Evolutionary conservation across 2,113 vertebrate genomes (phyloP).

Genomic region (Neomonachus schauinslandi): DNA sequence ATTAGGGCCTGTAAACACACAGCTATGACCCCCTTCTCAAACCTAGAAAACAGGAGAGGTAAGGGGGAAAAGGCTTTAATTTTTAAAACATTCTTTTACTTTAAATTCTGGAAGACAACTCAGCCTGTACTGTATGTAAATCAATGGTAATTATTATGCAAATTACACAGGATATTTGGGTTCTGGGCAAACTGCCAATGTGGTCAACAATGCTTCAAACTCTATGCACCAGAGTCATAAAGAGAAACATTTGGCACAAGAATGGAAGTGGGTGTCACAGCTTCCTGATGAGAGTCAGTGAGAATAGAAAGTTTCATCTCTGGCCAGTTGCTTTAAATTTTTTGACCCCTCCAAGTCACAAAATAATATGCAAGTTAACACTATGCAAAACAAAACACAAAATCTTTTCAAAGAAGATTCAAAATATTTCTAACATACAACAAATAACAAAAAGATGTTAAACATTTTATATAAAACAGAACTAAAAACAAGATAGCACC

Average conservation of each 20-base stretch:
- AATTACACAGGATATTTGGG: conserved; percentile 65
- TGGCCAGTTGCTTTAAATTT: conserved; percentile 54
- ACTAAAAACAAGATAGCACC: conserved; percentile 12
- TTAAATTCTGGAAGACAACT: conserved; percentile 62
- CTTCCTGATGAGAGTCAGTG: conserved; percentile 67
- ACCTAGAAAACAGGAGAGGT: background rate
- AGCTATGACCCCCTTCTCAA: background rate
- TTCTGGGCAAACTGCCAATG: conserved; percentile 68
- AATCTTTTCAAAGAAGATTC: conserved; percentile 33
- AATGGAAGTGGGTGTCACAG: conserved; percentile 66
- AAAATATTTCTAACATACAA: conserved; percentile 50
- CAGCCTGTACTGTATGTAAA: conserved; percentile 64
- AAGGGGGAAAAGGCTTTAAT: background rate
- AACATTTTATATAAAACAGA: conserved; percentile 41
- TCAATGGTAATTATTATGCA: conserved; percentile 66
- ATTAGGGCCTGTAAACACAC: background rate
- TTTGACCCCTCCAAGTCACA: conserved; percentile 61
- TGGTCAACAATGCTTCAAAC: conserved; percentile 74
- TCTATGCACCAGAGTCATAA: conserved; percentile 57
- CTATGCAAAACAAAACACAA: background rate
- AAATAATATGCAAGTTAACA: conserved; percentile 67
- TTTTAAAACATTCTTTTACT: conserved; percentile 9
- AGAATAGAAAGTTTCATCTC: conserved; percentile 62
- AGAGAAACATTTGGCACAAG: conserved; percentile 73
- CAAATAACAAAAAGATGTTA: conserved; percentile 12